Percentiles rank a stretch among this genome's conserved stretches.
phyloP scores from a whole-genome alignment of 2,113 vertebrate genomes.

The Cisticola juncidis region DNA sequence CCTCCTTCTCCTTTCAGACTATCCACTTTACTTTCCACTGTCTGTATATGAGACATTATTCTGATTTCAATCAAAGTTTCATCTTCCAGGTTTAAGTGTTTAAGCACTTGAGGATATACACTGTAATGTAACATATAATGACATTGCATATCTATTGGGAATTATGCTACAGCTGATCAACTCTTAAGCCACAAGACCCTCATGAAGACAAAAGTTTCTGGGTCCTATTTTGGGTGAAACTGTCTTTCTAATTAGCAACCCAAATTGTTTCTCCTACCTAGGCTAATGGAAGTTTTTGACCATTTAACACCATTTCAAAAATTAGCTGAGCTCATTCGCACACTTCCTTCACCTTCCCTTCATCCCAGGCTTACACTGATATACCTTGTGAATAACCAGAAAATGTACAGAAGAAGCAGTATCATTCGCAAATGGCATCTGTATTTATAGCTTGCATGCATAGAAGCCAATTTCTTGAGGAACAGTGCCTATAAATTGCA shows the following conservation, averaged over 20 bases:
- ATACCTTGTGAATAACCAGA: background rate
- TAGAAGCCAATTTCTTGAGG: slow-evolving; percentile 46
- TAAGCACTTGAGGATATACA: background rate
- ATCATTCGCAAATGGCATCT: background rate
- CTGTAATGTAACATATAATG: background rate
- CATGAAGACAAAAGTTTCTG: background rate
- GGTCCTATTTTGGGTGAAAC: background rate
- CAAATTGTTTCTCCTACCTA: background rate
- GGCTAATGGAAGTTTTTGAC: background rate
- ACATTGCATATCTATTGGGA: background rate
- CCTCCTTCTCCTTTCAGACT: background rate
- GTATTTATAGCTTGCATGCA: slow-evolving; percentile 16
- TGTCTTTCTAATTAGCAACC: background rate
- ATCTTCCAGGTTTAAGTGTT: background rate
- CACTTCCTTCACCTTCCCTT: background rate
- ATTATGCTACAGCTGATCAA: background rate
- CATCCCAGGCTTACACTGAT: background rate
- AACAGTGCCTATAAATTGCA: slow-evolving; percentile 37
- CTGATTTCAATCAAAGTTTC: background rate
- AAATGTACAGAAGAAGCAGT: background rate
- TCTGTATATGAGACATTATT: background rate
- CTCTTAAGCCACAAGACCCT: background rate
- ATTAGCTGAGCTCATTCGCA: background rate
- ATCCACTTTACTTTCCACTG: background rate
- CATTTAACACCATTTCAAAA: background rate